Base-by-base conservation (phyloP, 1,140 invertebrate genomes). In the Hermetia illucens region DNA sequence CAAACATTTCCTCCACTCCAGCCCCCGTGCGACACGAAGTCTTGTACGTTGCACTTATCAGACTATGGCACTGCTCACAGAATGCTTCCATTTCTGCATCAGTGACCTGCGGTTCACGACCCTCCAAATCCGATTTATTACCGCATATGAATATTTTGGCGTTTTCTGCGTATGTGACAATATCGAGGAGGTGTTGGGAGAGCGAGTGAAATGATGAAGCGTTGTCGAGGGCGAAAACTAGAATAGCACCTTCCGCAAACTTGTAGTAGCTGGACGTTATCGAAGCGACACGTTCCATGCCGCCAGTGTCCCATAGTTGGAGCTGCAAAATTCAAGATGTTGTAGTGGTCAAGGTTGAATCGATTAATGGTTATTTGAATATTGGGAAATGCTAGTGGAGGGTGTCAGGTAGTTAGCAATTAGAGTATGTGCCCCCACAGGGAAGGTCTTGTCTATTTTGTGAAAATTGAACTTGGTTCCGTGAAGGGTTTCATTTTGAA, bases 191-290 rank as follows among this genome's bases (percentile, higher is more conserved):
- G 60, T 93, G 86, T 59, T 92, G 87, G 20, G 86, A 85, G 9
- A 92, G 59, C n/a, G 86, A 71, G 62, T 91, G 85, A 65, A 94
- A 91, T 12, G 88, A 89, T 24, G 86, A 79, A 3, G 83, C 74
- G 68, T 90, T 91, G 51, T 92, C 86, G 40, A 92, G 63, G 21
- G 86, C 81, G 65, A 90, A 93, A 0, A 91, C 86, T 31, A 92
- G 63, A 47, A 93, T 82, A 34, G 86, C 88, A 40, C 84, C 88
- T 58, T 91, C 86, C 9, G 87, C 83, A 68, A 89, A 90, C 66
- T 92, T 92, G 52, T 91, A 92, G 54, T 93, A 93, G 47, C 83
- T 88, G 12, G 84, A 88, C 3, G 87, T 92, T 8, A 93, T 82
- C n/a, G 83, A 87, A 19, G 87, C 87, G 24, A 92, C 85, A 57